These are phyloP conservation scores for Sturnira hondurensis DNA, from an alignment of 2,113 vertebrate genomes.

Conservation along the genomic window DNA sequence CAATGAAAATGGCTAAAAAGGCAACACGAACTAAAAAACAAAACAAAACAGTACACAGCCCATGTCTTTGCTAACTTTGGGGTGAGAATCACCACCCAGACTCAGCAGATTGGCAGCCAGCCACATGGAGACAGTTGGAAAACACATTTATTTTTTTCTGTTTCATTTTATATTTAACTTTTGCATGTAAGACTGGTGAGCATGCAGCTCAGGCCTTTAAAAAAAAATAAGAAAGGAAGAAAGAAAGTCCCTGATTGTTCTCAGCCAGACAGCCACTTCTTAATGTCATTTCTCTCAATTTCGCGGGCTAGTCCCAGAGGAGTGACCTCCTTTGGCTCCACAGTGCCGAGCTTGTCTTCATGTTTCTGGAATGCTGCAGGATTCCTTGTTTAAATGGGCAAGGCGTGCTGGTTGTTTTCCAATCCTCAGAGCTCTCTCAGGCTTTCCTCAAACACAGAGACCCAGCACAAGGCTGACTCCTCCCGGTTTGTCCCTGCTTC, in stretches of 20 bases:
- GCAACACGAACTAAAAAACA: not conserved
- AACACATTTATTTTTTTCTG: slow-evolving; percentile 31
- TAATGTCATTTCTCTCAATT: slow-evolving; percentile 58
- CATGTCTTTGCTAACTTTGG: not conserved
- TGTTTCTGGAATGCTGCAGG: slow-evolving; percentile 47
- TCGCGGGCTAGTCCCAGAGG: slow-evolving; percentile 18
- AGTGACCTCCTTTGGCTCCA: not conserved
- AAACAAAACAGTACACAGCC: not conserved
- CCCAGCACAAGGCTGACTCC: not conserved
- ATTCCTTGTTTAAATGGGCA: slow-evolving; percentile 41
- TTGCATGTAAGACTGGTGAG: slow-evolving; percentile 19
- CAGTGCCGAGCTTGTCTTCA: slow-evolving; percentile 49
- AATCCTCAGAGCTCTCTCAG: slow-evolving; percentile 23
- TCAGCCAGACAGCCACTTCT: slow-evolving; percentile 53
- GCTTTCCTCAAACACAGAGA: slow-evolving; percentile 18
- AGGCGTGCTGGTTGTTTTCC: slow-evolving; percentile 49
- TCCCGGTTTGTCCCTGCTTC: slow-evolving; percentile 32
- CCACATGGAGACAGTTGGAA: slow-evolving; percentile 34
- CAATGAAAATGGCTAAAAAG: not conserved
- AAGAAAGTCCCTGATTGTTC: slow-evolving; percentile 57
- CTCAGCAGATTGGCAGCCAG: slow-evolving; percentile 3
- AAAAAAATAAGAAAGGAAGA: not conserved
- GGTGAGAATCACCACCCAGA: not conserved
- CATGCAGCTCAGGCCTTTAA: not conserved
- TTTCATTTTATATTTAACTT: slow-evolving; percentile 46